These are phyloP conservation scores for Elachura formosa DNA, from an alignment of 2,113 vertebrate species.

Conservation along the genomic window DNA sequence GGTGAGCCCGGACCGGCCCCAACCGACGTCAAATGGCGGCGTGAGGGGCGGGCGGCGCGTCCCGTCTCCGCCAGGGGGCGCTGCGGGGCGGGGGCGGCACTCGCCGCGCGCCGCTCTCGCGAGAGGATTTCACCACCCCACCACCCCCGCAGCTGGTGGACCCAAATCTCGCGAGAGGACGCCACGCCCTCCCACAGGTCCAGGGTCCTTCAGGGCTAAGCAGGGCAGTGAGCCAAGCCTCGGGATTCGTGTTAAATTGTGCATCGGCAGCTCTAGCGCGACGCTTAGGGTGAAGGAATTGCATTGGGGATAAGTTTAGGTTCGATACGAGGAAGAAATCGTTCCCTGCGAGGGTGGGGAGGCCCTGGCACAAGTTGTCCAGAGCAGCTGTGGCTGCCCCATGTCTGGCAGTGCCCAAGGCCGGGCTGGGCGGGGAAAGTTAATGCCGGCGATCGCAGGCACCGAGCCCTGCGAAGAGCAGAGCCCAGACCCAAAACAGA, in stretches of 20 bases:
- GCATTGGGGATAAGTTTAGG: background rate
- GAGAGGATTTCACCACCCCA: background rate
- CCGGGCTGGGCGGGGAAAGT: accelerated
- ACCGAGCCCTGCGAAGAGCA: background rate
- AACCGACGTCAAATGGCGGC: background rate
- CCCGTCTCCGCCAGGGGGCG: background rate
- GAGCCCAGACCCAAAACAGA: background rate
- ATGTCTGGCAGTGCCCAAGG: background rate
- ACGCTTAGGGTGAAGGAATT: background rate
- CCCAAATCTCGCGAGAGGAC: background rate
- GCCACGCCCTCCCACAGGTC: accelerated
- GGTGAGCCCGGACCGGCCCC: background rate
- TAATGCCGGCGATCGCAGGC: background rate
- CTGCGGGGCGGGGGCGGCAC: background rate
- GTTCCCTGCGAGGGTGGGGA: background rate
- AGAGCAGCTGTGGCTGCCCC: background rate
- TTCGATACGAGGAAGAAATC: background rate
- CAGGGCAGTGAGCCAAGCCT: accelerated
- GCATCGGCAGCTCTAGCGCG: background rate
- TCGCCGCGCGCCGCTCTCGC: background rate
- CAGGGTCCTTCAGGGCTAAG: accelerated
- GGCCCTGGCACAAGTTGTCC: background rate
- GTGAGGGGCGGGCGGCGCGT: background rate
- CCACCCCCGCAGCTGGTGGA: accelerated
- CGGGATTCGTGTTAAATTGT: accelerated